phyloP scores from a whole-genome alignment of 2,113 vertebrate genomes.

The Sinocyclocheilus anshuiensis region DNA sequence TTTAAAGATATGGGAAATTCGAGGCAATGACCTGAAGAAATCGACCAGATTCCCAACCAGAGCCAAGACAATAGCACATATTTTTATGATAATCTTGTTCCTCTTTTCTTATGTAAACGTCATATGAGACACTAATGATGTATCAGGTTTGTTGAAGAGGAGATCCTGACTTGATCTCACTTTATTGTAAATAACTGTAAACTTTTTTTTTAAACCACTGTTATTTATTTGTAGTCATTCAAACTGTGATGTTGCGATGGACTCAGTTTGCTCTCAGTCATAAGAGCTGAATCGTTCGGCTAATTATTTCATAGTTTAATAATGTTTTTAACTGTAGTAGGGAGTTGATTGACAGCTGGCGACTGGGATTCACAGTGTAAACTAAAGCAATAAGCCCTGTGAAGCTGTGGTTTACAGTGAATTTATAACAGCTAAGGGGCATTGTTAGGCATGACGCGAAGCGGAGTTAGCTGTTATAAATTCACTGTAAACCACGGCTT shows the following conservation, averaged over 20 bases:
- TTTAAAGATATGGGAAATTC: slow-evolving; percentile 15
- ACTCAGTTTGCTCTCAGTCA: not conserved
- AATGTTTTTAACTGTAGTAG: not conserved
- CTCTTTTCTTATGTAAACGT: not conserved
- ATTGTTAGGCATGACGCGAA: no score
- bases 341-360: not conserved
- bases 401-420: no score
- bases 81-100: slow-evolving; percentile 1
- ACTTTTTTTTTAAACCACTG: slow-evolving; percentile 36
- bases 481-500: no score
- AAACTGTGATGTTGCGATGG: slow-evolving; percentile 1
- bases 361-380: not conserved
- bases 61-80: slow-evolving; percentile 3
- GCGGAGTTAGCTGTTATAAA: no score
- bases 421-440: no score
- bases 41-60: not conserved
- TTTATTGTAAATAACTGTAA: slow-evolving; percentile 56
- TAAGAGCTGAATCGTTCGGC: not conserved
- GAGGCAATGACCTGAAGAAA: not conserved
- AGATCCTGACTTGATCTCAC: slow-evolving; percentile 12
- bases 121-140: not conserved
- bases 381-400: no score
- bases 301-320: not conserved
- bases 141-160: not conserved
- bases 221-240: slow-evolving; percentile 63